Base-by-base conservation (phyloP, 2,888 invertebrate genomes). In the Scaptomyza reducta region DNA sequence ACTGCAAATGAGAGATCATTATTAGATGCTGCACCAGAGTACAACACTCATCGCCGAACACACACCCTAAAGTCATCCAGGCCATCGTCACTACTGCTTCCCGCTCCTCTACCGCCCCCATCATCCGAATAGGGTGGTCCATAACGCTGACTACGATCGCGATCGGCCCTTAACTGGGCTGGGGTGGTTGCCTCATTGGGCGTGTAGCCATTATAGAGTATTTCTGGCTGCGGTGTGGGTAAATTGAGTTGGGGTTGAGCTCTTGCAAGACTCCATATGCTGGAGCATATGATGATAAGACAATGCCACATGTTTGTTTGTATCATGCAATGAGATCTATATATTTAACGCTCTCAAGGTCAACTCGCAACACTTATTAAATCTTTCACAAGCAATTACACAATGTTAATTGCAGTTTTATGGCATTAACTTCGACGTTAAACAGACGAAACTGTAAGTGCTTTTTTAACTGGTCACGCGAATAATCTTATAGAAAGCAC, bases 161-260 rank as follows among this genome's bases (percentile, higher is more conserved):
- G 66, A 76, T 91, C 91, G 7, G 79, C 87, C 13, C 72, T 50
- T 10, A 74, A 65, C 47, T 88, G 88, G 16, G 84, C 67, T n/a
- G 86, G 89, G 6, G 78, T 84, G 13, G 86, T 69, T n/a, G 86
- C 80, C 70, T 66, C 77, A 29, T 78, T 87, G 9, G 83, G 83
- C 31, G 91, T 87, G 42, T 90, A 90, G 16, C 90, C 90, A 64
- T 91, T 92, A 61, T 90, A 89, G 41, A 66, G 87, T 10, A 90
- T 77, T 65, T 91, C 88, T 1, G 90, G 90, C 22, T 86, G 84
- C 13, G 87, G 80, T 9, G 79, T 94, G 2, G 94, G 94, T 46
- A 94, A 82, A 79, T 94, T 94, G 47, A 94, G 87, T 77, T 94
- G 94, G 3, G 92, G 90, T 61, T 59, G 77, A 18, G 81, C 81